These are phyloP conservation scores for Bubalus kerabau DNA, from an alignment of 2,113 vertebrate species.

Conservation along the genomic window DNA sequence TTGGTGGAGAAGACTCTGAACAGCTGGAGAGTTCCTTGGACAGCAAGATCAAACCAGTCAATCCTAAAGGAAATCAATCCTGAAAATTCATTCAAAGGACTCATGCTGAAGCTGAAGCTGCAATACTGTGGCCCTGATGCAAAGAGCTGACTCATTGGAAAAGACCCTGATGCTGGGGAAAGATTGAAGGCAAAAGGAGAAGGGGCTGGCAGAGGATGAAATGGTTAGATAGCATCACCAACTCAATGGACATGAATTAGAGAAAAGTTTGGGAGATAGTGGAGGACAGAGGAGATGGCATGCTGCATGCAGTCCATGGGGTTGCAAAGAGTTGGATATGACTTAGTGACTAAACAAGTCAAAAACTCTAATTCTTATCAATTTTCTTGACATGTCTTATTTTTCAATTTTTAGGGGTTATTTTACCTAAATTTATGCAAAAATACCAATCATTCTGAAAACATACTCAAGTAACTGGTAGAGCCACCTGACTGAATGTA, in stretches of 20 bases:
- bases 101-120: background rate
- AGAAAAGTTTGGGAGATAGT: background rate
- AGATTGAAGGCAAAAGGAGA: background rate
- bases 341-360: background rate
- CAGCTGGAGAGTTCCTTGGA: background rate
- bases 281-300: background rate
- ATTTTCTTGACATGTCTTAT: background rate
- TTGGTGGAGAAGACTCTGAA: background rate
- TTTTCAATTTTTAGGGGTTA: background rate
- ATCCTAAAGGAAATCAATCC: background rate
- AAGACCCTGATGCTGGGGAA: background rate
- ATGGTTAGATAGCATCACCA: background rate
- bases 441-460: background rate
- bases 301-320: background rate
- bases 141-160: background rate
- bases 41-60: background rate
- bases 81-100: background rate
- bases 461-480: background rate
- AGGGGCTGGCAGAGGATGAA: background rate
- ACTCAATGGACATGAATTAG: background rate
- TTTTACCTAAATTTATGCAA: background rate
- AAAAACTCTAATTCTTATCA: background rate
- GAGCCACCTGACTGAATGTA: background rate
- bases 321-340: background rate
- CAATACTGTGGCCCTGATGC: background rate